These are phyloP conservation scores for Phrixothrix hirtus DNA, from an alignment of 2,888 invertebrate genomes.

Conservation along the genomic window DNA sequence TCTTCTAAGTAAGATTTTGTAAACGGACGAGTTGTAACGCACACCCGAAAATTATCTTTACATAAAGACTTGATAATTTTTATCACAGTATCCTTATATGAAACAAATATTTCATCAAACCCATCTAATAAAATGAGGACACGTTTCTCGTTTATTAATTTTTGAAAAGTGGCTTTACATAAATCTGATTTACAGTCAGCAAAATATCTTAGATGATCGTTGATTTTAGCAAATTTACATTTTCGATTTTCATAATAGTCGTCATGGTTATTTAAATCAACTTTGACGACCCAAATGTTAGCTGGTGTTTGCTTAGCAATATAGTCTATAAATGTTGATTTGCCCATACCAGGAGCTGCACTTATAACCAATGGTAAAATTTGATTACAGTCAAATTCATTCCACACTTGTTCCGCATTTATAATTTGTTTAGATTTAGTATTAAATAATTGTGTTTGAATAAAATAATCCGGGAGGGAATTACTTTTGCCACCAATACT, in stretches of 20 bases:
- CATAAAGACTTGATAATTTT: background rate
- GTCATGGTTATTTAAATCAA: background rate
- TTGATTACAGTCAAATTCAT: background rate
- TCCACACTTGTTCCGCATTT: background rate
- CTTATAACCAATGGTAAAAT: background rate
- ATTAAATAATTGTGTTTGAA: background rate
- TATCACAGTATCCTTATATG: background rate
- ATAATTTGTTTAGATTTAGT: background rate
- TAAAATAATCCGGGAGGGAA: background rate
- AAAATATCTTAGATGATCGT: background rate
- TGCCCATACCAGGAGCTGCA: conserved; percentile 12
- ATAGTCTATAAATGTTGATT: conserved; percentile 3
- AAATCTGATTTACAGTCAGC: background rate
- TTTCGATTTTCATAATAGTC: conserved; percentile 1
- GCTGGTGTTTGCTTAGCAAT: background rate
- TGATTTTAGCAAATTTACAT: background rate
- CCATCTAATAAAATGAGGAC: background rate
- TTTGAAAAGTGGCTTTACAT: background rate
- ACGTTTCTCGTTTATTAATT: background rate
- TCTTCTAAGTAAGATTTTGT: background rate
- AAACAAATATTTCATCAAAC: background rate
- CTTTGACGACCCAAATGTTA: conserved; percentile 2
- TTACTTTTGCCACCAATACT: conserved; percentile 6
- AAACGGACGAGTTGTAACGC: background rate
- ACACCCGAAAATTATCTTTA: background rate